Base-by-base conservation (phyloP, 2,888 invertebrate genomes). In the Protophormia terraenovae region DNA sequence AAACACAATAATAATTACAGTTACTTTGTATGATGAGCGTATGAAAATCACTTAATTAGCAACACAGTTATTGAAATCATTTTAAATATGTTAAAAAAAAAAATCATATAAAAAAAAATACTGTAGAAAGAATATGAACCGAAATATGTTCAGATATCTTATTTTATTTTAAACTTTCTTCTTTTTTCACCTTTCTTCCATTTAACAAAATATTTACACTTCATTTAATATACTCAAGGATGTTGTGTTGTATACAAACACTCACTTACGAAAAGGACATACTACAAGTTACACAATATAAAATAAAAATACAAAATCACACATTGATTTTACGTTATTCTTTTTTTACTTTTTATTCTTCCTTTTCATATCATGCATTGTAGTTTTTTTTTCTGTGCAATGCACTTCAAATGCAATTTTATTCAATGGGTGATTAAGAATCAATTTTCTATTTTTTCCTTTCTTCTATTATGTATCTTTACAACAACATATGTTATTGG, bases 361-460 rank as follows among this genome's bases (percentile, higher is more conserved):
- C 27, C 55, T 58, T 62, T 80, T 66, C 60, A 72, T 58, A 62
- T 67, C 53, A 53, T 16, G 64, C 60, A 71, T 73, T 77, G 67
- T 76, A 27, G 71, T 76, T 58, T 53, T 71, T n/a, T 80, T 62
- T 81, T 35, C 72, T 81, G 41, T 85, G 75, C 58, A 64, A 78
- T 66, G 58, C 82, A 75, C 85, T 82, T 82, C 73, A 83, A 85
- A 81, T 85, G 72, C 86, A 86, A 87, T 87, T 87, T 79, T 76
- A 58, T 79, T 86, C 79, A 86, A 86, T 87, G 83, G 81, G 83
- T 86, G 87, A 86, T 87, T 87, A 86, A 86, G 84, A 87, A 87
- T 84, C 87, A 86, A 84, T 86, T 86, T 84, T 78, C 80, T 71
- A 72, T 62, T 77, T 77, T 76, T 32, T 53, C 58, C 35, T 19